Percentiles rank a stretch among this genome's conserved stretches.
Evolutionary conservation across 2,797 vertebrate genomes (phyloP).

Genomic region (Gobionotothen gibberifrons): DNA sequence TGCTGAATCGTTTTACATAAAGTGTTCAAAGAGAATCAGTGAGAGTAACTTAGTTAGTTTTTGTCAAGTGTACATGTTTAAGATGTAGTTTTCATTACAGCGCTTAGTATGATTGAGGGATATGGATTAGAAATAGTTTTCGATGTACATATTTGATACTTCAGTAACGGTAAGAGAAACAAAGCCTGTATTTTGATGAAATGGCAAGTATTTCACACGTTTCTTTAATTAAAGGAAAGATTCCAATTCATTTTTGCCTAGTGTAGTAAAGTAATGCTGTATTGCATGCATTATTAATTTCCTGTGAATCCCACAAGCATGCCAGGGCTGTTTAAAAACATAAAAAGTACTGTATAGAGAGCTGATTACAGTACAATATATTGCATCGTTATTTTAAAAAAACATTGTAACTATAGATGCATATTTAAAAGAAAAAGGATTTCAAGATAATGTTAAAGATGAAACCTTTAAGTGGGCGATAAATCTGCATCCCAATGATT

Average conservation of each 20-base stretch:
- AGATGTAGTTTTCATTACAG: neutral
- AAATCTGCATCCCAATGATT: neutral
- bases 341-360: neutral
- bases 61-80: neutral
- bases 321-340: too few relatives aligned
- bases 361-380: neutral
- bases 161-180: too few relatives aligned
- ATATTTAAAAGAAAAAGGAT: neutral
- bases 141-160: too few relatives aligned
- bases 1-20: constrained; percentile 3
- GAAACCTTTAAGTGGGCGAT: neutral
- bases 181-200: neutral
- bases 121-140: neutral
- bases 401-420: neutral
- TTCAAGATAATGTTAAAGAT: neutral
- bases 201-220: neutral
- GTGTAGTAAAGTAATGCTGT: too few relatives aligned
- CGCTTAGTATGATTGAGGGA: neutral
- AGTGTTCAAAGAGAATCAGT: neutral
- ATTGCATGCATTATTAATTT: too few relatives aligned
- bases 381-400: neutral
- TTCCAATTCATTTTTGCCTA: too few relatives aligned
- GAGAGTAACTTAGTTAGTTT: neutral
- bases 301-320: too few relatives aligned
- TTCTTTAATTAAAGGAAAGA: too few relatives aligned